Percentiles rank a stretch among this genome's conserved stretches.
Evolutionary conservation across 2,888 invertebrate genomes (phyloP).

Genomic region (Sympetrum striolatum): DNA sequence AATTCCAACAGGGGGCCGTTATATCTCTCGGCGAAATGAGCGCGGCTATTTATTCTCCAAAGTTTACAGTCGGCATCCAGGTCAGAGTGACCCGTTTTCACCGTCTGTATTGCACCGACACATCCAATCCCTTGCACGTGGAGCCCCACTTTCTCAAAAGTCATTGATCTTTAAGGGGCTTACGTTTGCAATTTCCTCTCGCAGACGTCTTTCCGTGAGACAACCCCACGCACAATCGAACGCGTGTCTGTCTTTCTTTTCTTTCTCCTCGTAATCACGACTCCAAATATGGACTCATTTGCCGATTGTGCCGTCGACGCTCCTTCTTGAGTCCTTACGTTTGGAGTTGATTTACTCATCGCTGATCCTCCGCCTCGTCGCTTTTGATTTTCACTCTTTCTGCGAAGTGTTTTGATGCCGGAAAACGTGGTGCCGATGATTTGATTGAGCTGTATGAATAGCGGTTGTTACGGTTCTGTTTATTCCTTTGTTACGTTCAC

Average conservation of each 20-base stretch:
- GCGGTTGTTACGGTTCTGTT: too few relatives aligned
- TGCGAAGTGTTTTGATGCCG: too few relatives aligned
- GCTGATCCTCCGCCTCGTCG: background rate
- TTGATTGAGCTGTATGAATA: too few relatives aligned
- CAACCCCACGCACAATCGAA: background rate
- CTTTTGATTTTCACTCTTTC: too few relatives aligned
- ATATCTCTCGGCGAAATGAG: background rate
- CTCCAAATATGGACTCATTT: background rate
- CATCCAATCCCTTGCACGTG: background rate
- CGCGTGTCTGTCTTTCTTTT: background rate
- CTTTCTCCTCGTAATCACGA: background rate
- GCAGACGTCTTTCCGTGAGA: background rate
- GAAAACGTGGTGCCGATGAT: too few relatives aligned
- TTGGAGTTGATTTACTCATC: background rate
- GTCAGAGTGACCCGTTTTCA: background rate
- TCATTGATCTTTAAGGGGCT: background rate
- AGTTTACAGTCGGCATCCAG: background rate
- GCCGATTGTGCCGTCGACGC: background rate
- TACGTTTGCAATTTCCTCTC: background rate
- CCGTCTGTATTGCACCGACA: background rate
- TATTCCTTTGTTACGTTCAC: too few relatives aligned
- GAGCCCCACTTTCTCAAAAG: background rate
- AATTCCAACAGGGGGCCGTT: background rate
- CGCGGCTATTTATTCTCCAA: background rate
- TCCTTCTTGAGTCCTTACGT: background rate